phyloP scores from a whole-genome alignment of 2,113 vertebrate genomes.

The Plectropomus leopardus region DNA sequence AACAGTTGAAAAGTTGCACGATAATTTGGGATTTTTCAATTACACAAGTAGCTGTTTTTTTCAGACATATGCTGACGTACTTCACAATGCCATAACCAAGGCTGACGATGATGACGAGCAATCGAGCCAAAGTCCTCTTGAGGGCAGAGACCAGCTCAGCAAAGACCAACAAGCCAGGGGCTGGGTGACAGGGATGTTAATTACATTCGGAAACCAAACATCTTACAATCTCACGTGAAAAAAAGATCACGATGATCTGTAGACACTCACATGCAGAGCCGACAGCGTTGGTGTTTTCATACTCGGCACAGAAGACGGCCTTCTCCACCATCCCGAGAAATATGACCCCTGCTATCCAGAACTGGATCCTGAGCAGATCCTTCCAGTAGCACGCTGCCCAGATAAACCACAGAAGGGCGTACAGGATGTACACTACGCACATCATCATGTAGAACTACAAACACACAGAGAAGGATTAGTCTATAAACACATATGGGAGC shows the following conservation, averaged over 20 bases:
- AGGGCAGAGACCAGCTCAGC: constrained; percentile 90
- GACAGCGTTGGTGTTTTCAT: constrained; percentile 89
- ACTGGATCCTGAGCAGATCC: constrained; percentile 92
- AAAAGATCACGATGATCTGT: not conserved
- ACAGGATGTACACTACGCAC: constrained; percentile 90
- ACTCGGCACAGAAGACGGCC: constrained; percentile 92
- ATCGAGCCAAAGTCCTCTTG: constrained; percentile 90
- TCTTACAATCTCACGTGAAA: not conserved
- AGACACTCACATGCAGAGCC: constrained; percentile 88
- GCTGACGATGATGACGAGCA: constrained; percentile 93
- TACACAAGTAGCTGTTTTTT: not conserved
- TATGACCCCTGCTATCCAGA: constrained; percentile 93
- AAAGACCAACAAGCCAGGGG: constrained; percentile 88
- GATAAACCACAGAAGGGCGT: constrained; percentile 89
- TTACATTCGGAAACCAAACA: not conserved
- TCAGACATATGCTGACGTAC: constrained; percentile 77
- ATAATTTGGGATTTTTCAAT: not conserved
- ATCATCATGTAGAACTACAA: constrained; percentile 92
- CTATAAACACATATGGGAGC: constrained; percentile 28
- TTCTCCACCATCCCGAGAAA: constrained; percentile 93
- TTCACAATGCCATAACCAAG: constrained; percentile 93
- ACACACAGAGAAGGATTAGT: constrained; percentile 30
- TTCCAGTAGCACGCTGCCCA: constrained; percentile 94
- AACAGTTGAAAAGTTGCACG: not conserved
- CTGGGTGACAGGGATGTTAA: constrained; percentile 63